Percentiles rank a stretch among this genome's conserved stretches.
Evolutionary conservation across 2,888 invertebrate species (phyloP).

Genomic region (Malthinus flaveolus): DNA sequence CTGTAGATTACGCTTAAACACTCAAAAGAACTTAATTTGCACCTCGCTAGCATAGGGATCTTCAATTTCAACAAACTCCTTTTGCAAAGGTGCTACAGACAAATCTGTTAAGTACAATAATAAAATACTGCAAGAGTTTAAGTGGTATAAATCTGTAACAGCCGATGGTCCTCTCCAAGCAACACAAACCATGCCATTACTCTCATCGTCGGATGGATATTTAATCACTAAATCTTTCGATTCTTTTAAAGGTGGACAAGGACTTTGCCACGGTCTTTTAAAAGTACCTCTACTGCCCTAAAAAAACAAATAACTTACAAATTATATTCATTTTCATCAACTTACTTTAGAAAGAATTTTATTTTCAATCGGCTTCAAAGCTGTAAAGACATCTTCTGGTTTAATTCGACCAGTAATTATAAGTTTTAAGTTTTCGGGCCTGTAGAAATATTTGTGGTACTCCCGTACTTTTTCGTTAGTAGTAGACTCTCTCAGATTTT

Average conservation of each 20-base stretch:
- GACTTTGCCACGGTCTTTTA: conserved; percentile 75
- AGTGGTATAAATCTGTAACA: conserved; percentile 59
- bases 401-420: conserved; percentile 83
- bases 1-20: not conserved
- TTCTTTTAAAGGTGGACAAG: conserved; percentile 64
- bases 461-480: conserved; percentile 76
- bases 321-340: not conserved
- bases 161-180: conserved; percentile 82
- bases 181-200: conserved; percentile 75
- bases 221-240: conserved; percentile 62
- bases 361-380: conserved; percentile 72
- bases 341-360: conserved; percentile 74
- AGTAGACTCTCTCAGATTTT: conserved; percentile 81
- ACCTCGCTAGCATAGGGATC: conserved; percentile 82
- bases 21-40: not conserved
- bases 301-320: conserved; percentile 12
- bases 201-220: conserved; percentile 85
- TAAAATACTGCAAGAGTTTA: conserved; percentile 69
- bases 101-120: conserved; percentile 84
- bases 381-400: conserved; percentile 73
- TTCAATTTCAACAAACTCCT: conserved; percentile 79
- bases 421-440: conserved; percentile 84
- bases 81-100: conserved; percentile 83
- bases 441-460: conserved; percentile 85
- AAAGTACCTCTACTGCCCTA: conserved; percentile 62